A percentile compares a stretch with the other conserved stretches of the same genome.
phyloP scores from a whole-genome alignment of 53 echinoderm and acorn worm species.

The Holothuria leucospilota region DNA sequence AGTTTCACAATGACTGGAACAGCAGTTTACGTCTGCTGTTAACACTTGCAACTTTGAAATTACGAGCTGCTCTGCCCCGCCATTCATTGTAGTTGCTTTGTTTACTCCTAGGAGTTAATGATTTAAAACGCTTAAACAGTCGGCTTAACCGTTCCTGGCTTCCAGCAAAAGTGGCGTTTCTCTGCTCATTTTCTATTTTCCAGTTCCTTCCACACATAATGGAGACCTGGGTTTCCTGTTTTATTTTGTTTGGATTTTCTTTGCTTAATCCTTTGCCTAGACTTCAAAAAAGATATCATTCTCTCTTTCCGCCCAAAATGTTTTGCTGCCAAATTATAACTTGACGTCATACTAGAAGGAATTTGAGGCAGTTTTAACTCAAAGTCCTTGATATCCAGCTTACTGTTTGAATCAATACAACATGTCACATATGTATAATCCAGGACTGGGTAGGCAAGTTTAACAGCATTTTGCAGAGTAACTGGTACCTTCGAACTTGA shows the following conservation, averaged over 20 bases:
- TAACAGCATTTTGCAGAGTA: too few relatives aligned
- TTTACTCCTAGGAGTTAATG: constrained; percentile 21
- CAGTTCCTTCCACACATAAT: constrained; percentile 39
- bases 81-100: constrained; percentile 12
- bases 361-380: too few relatives aligned
- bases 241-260: neutral
- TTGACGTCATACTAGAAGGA: too few relatives aligned
- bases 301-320: too few relatives aligned
- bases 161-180: constrained; percentile 1
- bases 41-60: too few relatives aligned
- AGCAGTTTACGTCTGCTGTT: too few relatives aligned
- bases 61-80: neutral
- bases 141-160: neutral
- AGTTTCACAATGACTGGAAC: too few relatives aligned
- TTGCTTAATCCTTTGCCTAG: neutral
- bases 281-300: too few relatives aligned
- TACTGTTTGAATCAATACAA: too few relatives aligned
- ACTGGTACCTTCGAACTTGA: too few relatives aligned
- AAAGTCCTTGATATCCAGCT: too few relatives aligned
- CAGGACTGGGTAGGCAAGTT: neutral
- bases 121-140: constrained; percentile 11
- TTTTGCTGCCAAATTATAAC: too few relatives aligned
- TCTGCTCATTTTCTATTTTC: constrained; percentile 20
- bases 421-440: neutral
- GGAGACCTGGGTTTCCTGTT: constrained; percentile 10